Evolutionary conservation across 1,140 invertebrate genomes (phyloP), one percentile per base, ranked within the genome.

Genomic region (Nephila pilipes): DNA sequence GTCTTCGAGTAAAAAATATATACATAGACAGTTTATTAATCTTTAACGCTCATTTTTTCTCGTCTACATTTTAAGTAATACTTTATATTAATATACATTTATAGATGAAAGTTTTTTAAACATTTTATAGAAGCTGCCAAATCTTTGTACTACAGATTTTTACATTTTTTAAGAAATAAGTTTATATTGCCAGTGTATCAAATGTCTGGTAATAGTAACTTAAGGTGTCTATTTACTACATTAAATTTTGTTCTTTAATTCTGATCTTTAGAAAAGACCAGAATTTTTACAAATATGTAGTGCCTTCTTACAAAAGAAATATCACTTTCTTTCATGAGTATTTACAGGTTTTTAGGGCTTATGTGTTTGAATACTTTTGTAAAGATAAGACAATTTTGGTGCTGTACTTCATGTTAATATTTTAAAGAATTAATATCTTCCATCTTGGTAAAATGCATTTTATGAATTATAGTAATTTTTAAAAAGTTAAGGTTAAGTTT

Each of bases 271-370:
- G 46, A 46, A n/a, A n/a, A 10, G 38, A 55, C n/a, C 81, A 85
- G 81, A 80, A 75, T 10, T 57, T 92, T 85, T 60, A 55, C 80
- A 92, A 92, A 54, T 92, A 92, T 65, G 90, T 92, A 92, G 90
- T 92, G 90, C 90, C 90, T 92, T 92, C 38, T 32, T 85, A 75
- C 4, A n/a, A 60, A 90, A 87, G 22, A 60, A 87, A 87, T 18
- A 65, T 57, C 18, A 57, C 36, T 91, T 91, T 12, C 22, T 81
- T 91, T 65, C 32, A 54, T 16, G 1, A 22, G 63, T 65, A 65
- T 60, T 36, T 38, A 38, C 32, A 83, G 38, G 54, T 83, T 65
- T 91, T 83, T 60, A 83, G 57, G 79, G 63, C 63, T 54, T 46
- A 83, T 91, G 36, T 63, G 36, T 90, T 90, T 58, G 46, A 57